These are phyloP conservation scores for Heliconius erato DNA, from an alignment of 2,888 invertebrate species.

Conservation along the genomic window DNA sequence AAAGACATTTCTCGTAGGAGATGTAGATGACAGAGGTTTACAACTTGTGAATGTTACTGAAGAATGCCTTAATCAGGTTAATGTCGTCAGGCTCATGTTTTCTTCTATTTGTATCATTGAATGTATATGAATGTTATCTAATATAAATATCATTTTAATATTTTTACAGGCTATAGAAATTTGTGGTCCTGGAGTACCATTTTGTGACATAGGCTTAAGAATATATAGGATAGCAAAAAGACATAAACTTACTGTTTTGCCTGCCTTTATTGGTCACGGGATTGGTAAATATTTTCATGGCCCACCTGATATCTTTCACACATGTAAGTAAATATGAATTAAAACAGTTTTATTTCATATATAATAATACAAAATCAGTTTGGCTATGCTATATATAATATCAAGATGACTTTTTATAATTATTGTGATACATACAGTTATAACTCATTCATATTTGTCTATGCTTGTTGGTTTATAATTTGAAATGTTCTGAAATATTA, in stretches of 20 bases:
- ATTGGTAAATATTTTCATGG: slow-evolving; percentile 97
- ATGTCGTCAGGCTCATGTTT: not conserved
- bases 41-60: slow-evolving; percentile 90
- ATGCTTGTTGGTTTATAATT: no score
- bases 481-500: no score
- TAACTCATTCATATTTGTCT: no score
- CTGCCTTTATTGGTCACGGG: slow-evolving; percentile 95
- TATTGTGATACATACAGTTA: no score
- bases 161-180: slow-evolving; percentile 80
- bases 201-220: slow-evolving; percentile 87
- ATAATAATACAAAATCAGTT: not conserved
- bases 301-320: slow-evolving; percentile 95
- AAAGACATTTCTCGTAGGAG: slow-evolving; percentile 93
- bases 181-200: slow-evolving; percentile 87
- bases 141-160: not conserved
- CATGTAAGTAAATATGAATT: slow-evolving; percentile 83
- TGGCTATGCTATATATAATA: not conserved
- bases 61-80: slow-evolving; percentile 88
- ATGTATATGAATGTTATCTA: not conserved
- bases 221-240: slow-evolving; percentile 88
- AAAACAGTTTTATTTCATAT: not conserved
- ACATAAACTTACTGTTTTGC: slow-evolving; percentile 89
- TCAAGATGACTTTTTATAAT: not conserved
- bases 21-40: slow-evolving; percentile 90
- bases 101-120: not conserved